Evolutionary conservation across 2,888 invertebrate species (phyloP).

Genomic region (Trissolcus brochymenae): DNA sequence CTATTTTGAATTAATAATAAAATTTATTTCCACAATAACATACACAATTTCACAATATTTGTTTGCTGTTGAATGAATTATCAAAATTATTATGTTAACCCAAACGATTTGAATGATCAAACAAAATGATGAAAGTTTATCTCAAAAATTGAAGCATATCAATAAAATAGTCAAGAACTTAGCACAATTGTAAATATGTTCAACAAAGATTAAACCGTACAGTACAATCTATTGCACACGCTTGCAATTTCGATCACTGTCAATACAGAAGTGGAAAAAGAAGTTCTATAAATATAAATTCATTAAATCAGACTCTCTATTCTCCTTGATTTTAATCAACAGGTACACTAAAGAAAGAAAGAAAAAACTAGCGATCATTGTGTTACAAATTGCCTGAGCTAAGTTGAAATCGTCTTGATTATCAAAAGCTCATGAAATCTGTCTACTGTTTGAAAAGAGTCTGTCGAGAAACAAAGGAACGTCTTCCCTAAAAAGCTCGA

Average conservation of each 20-base stretch:
- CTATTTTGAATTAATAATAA: not conserved
- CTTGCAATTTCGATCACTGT: constrained; percentile 4
- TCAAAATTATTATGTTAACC: not conserved
- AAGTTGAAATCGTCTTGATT: constrained; percentile 5
- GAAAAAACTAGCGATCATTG: not conserved
- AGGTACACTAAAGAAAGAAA: not conserved
- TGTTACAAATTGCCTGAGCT: not conserved
- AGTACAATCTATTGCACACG: constrained; percentile 22
- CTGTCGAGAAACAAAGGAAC: constrained; percentile 2
- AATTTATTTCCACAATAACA: constrained; percentile 3
- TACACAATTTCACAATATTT: not conserved
- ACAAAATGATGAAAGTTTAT: not conserved
- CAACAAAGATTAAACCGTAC: not conserved
- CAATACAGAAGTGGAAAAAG: constrained; percentile 2
- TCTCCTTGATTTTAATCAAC: no score
- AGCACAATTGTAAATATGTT: not conserved
- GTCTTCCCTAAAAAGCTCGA: constrained; percentile 1
- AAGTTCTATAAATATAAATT: constrained; percentile 1
- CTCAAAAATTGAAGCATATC: not conserved
- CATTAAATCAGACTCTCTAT: not conserved
- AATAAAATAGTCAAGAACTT: no score
- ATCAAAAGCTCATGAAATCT: not conserved
- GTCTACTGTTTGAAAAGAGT: not conserved
- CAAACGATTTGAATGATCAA: not conserved
- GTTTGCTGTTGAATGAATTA: not conserved